phyloP scores from a whole-genome alignment of 2,113 vertebrate genomes.

The Equus przewalskii region DNA sequence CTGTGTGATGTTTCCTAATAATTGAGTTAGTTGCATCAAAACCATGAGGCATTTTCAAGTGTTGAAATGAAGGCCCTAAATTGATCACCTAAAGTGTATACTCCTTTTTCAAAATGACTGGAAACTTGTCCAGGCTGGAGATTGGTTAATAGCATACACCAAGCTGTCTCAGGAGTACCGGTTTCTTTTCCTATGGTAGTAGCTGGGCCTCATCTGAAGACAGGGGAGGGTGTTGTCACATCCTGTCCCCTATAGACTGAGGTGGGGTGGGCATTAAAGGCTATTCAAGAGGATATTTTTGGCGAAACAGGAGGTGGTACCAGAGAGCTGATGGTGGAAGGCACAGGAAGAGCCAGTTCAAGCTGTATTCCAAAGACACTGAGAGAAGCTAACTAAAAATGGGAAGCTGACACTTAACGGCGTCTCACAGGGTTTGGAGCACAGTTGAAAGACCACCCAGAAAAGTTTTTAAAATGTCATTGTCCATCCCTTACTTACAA shows the following conservation, averaged over 20 bases:
- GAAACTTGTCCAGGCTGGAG: not conserved
- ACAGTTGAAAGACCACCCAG: not conserved
- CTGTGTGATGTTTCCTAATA: constrained; percentile 42
- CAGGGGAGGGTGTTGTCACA: not conserved
- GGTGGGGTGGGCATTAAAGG: not conserved
- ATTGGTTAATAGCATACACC: not conserved
- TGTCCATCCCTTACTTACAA: not conserved
- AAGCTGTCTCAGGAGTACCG: too few species aligned
- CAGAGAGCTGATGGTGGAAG: not conserved
- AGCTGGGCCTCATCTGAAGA: not conserved
- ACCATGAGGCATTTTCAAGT: constrained; percentile 41
- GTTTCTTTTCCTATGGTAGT: not conserved
- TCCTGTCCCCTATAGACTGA: not conserved
- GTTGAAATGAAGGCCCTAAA: constrained; percentile 64
- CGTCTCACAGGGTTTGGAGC: not conserved
- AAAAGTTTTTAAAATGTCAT: not conserved
- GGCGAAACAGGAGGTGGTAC: not conserved
- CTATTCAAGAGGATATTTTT: not conserved
- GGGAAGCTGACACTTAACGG: not conserved
- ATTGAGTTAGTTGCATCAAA: constrained; percentile 61
- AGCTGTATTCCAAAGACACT: not conserved
- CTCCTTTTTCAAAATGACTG: not conserved
- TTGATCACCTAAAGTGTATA: not conserved
- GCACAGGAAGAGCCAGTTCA: not conserved
- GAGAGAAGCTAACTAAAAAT: not conserved